Conservation (phyloP, 1,140 invertebrate species). For the Drosophila sproati region DNA sequence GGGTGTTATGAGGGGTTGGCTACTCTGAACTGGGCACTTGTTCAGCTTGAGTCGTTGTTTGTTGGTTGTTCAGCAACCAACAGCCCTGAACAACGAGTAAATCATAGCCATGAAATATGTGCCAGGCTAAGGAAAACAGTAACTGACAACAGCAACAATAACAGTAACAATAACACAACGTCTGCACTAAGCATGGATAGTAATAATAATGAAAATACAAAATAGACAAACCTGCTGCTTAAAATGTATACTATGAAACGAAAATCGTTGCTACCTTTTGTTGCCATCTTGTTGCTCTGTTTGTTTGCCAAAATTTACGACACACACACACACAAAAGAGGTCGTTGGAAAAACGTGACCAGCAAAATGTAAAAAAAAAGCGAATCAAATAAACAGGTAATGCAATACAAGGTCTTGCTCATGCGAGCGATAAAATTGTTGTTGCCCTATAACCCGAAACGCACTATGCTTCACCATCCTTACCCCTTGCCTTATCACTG, state of each 20-base stretch:
- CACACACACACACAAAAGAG: constrained; percentile 18
- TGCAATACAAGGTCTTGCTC: constrained; percentile 69
- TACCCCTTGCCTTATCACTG: neutral
- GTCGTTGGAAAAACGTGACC: constrained; percentile 63
- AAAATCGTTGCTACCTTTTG: constrained; percentile 66
- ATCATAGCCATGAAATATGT: constrained; percentile 83
- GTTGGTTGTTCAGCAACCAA: constrained; percentile 46
- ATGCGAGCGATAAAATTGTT: constrained; percentile 72
- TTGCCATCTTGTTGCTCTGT: constrained; percentile 50
- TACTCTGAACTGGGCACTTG: constrained; percentile 67
- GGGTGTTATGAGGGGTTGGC: constrained; percentile 38
- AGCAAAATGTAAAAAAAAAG: constrained; percentile 31
- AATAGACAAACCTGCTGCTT: constrained; percentile 61
- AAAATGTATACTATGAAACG: constrained; percentile 58
- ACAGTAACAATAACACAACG: constrained; percentile 8
- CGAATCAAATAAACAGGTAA: constrained; percentile 34
- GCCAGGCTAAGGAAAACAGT: constrained; percentile 54
- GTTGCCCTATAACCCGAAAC: constrained; percentile 32
- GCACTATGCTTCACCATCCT: constrained; percentile 7
- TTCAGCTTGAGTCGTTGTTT: constrained; percentile 71
- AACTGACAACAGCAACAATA: constrained; percentile 32
- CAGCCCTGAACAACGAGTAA: constrained; percentile 80
- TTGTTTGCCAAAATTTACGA: constrained; percentile 71
- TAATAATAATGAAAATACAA: constrained; percentile 78
- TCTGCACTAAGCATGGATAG: constrained; percentile 41